Conservation (phyloP, 2,113 vertebrate genomes). For the Osmerus eperlanus region DNA sequence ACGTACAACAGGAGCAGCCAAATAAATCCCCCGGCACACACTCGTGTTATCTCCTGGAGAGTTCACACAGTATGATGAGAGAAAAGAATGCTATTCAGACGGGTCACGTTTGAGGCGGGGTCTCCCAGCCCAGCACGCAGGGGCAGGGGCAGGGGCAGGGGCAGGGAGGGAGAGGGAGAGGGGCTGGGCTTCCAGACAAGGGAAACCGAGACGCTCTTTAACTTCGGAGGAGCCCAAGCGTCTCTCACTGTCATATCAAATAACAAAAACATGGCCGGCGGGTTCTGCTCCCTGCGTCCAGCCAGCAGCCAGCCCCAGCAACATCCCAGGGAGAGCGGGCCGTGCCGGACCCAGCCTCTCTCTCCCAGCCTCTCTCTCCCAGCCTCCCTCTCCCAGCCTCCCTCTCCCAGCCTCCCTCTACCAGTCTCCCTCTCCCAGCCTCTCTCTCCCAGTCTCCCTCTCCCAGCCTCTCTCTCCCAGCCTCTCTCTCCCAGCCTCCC, state of each 20-base stretch:
- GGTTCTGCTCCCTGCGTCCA: conserved; percentile 29
- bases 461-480: conserved; percentile 34
- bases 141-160: not conserved
- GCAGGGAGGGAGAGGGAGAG: not conserved
- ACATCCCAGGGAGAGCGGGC: conserved; percentile 49
- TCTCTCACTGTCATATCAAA: conserved; percentile 26
- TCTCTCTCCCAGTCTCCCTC: not conserved
- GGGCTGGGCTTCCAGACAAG: conserved; percentile 8
- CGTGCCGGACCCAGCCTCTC: not conserved
- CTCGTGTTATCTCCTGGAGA: not conserved
- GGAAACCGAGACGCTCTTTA: conserved; percentile 20
- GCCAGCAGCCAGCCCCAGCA: not conserved
- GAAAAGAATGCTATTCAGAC: not conserved
- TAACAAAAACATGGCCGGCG: conserved; percentile 49
- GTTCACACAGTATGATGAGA: not conserved
- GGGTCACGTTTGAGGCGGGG: not conserved
- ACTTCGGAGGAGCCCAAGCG: not conserved
- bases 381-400: not conserved
- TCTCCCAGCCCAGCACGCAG: conserved; percentile 11
- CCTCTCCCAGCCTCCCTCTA: not conserved
- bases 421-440: not conserved
- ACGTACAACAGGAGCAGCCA: not conserved
- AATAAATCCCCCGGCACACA: not conserved
- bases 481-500: conserved; percentile 9
- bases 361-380: not conserved